Evolutionary conservation across 2,113 vertebrate genomes (phyloP), one percentile per base, ranked within the genome.

Genomic region (Eubucco bourcierii): DNA sequence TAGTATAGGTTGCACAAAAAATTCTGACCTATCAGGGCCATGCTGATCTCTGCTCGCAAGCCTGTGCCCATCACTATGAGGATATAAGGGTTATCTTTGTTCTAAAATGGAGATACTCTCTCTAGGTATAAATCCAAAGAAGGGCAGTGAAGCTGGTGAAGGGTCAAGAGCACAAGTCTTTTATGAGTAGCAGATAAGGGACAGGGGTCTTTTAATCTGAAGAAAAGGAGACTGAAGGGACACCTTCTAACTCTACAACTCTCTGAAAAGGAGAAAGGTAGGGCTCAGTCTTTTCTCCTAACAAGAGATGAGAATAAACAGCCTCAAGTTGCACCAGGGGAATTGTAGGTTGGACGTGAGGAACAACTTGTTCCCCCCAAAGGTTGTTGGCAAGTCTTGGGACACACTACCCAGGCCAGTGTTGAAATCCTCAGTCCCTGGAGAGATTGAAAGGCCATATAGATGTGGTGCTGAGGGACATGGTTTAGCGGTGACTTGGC

Each of bases 41-140:
- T 6, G 9, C 29, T 9, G 7, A 33, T 27, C n/a, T 56, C 37
- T 4, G 2, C 28, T 60, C 7, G 2, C 17, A 23, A 65, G 7
- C 68, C 55, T 28, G 8, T 1, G 3, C 24, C 25, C 11, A 0
- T 60, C 33, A 2, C 14, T 8, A 2, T 19, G 10, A 25, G 28
- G 16, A 23, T 34, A 31, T 17, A 24, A 13, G 17, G 31, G 7
- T 33, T 41, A 9, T 58, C 27, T 31, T n/a, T 5, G 17, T 39
- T 81, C 58, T 53, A 52, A 37, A 37, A n/a, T 17, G 5, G 25
- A 41, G 59, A 31, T 58, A 5, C 6, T 50, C 6, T 2, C 1
- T 18, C 14, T 4, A 31, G 10, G 23, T 13, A 19, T 5, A 10
- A 37, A 10, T 8, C 53, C 53, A 27, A 55, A 55, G 53, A 55